Evolutionary conservation across 2,888 invertebrate species (phyloP).

Genomic region (Iphiclides podalirius): DNA sequence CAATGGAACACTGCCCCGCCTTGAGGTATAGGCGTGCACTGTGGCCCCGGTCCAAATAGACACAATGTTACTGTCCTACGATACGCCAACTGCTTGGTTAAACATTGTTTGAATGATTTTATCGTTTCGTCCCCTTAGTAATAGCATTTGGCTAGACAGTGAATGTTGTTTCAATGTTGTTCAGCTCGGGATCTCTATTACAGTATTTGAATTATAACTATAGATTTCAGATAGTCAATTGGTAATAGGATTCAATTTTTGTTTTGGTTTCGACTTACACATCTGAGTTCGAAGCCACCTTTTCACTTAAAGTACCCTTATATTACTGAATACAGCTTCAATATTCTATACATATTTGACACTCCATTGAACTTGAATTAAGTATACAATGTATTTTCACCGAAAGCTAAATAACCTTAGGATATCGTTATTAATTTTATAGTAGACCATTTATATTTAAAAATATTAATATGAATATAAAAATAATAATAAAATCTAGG

Average conservation of each 20-base stretch:
- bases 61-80: slow-evolving; percentile 31
- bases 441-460: too few species aligned
- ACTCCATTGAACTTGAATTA: too few species aligned
- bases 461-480: too few species aligned
- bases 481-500: too few species aligned
- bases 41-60: slow-evolving; percentile 51
- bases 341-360: too few species aligned
- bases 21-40: slow-evolving; percentile 65
- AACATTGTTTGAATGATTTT: slow-evolving; percentile 24
- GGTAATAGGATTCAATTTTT: too few species aligned
- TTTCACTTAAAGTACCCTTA: too few species aligned
- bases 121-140: slow-evolving; percentile 14
- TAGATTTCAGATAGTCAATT: background rate
- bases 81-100: slow-evolving; percentile 27
- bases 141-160: slow-evolving; percentile 4
- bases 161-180: slow-evolving; percentile 5
- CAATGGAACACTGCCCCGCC: slow-evolving; percentile 74
- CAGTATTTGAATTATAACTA: background rate
- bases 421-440: too few species aligned
- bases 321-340: too few species aligned
- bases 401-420: too few species aligned
- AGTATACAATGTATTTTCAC: too few species aligned
- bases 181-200: background rate
- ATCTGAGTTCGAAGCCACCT: too few species aligned
- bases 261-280: background rate